Percentiles rank a stretch among this genome's conserved stretches.
phyloP scores from a whole-genome alignment of 2,888 invertebrate genomes.

The Limulus polyphemus region DNA sequence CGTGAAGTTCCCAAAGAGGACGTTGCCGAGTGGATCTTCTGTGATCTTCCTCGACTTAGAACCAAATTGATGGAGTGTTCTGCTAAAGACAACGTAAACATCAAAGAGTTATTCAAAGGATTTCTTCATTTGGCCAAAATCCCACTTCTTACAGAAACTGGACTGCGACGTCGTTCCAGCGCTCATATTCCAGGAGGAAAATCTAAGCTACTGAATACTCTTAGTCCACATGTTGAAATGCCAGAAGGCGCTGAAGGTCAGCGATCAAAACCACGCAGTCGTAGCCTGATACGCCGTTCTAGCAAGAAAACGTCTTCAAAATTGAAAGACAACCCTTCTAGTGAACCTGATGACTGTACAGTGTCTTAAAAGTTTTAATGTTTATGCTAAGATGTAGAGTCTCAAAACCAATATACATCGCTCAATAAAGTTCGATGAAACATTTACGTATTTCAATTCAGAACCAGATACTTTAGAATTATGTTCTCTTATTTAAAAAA shows the following conservation, averaged over 20 bases:
- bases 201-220: neutral
- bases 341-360: too few relatives aligned
- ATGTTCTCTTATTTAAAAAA: too few relatives aligned
- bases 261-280: slow-evolving; percentile 49
- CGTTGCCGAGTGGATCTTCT: slow-evolving; percentile 59
- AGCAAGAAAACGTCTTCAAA: slow-evolving; percentile 60
- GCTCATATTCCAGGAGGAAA: slow-evolving; percentile 45
- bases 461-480: too few relatives aligned
- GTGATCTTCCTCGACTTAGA: slow-evolving; percentile 50
- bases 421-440: too few relatives aligned
- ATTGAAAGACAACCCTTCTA: slow-evolving; percentile 45
- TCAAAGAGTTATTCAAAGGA: slow-evolving; percentile 65
- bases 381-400: too few relatives aligned
- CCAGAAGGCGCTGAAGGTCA: too few relatives aligned
- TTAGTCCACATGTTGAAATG: too few relatives aligned
- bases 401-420: too few relatives aligned
- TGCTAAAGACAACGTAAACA: slow-evolving; percentile 59
- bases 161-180: slow-evolving; percentile 56
- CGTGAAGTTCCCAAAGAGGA: slow-evolving; percentile 55
- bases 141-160: slow-evolving; percentile 32
- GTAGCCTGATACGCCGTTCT: slow-evolving; percentile 63
- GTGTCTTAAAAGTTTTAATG: too few relatives aligned
- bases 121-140: slow-evolving; percentile 63
- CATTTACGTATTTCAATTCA: too few relatives aligned
- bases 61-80: slow-evolving; percentile 62